Conservation (phyloP, 2,888 invertebrate species). For the Drosophila algonquin region DNA sequence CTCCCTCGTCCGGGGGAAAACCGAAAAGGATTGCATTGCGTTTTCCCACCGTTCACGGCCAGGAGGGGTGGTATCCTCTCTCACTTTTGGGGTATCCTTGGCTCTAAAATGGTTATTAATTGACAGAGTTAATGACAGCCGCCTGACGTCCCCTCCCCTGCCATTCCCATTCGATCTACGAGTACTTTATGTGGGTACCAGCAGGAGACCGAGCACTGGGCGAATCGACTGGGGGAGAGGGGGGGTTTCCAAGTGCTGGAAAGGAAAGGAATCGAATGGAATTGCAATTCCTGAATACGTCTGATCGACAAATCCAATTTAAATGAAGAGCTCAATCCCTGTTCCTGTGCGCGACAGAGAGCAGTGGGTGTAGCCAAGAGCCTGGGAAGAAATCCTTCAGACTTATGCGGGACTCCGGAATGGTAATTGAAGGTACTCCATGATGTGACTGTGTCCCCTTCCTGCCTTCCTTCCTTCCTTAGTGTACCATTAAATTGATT, state of each 20-base stretch:
- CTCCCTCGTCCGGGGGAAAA: slow-evolving; percentile 22
- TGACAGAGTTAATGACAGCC: slow-evolving; percentile 74
- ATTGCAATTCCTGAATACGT: slow-evolving; percentile 3
- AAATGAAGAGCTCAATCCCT: slow-evolving; percentile 61
- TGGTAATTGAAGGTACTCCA: slow-evolving; percentile 31
- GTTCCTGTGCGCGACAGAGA: neutral
- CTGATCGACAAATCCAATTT: slow-evolving; percentile 76
- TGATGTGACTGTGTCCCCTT: neutral
- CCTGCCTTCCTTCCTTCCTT: neutral
- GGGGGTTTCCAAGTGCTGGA: slow-evolving; percentile 18
- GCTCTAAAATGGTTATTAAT: slow-evolving; percentile 76
- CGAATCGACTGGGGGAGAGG: neutral
- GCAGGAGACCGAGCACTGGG: slow-evolving; percentile 39
- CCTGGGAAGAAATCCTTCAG: slow-evolving; percentile 40
- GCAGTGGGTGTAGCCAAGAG: slow-evolving; percentile 41
- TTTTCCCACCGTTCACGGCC: slow-evolving; percentile 58
- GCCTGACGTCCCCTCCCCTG: slow-evolving; percentile 21
- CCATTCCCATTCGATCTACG: neutral
- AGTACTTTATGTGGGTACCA: slow-evolving; percentile 71
- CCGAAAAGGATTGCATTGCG: slow-evolving; percentile 62
- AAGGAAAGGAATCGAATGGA: slow-evolving; percentile 53
- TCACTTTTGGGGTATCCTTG: slow-evolving; percentile 68
- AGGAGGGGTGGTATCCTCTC: slow-evolving; percentile 17
- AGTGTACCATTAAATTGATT: neutral
- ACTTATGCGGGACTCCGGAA: slow-evolving; percentile 36